A percentile compares a stretch with the other conserved stretches of the same genome.
Conservation (phyloP, 2,888 invertebrate species). For the Malthinus flaveolus region DNA sequence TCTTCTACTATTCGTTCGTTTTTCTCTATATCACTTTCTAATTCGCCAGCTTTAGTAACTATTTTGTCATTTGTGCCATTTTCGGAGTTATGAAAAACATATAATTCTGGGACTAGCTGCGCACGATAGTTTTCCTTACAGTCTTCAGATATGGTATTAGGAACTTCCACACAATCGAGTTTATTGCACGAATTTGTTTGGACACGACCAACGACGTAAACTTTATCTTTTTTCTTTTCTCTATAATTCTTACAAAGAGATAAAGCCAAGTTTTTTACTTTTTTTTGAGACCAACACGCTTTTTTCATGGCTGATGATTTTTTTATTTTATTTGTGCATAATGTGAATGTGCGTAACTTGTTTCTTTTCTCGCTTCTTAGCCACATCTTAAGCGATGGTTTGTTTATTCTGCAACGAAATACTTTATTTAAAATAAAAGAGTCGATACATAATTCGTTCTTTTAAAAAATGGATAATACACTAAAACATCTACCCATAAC, state of each 20-base stretch:
- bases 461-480: too few species aligned
- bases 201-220: conserved; percentile 17
- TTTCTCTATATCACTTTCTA: conserved; percentile 10
- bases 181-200: conserved; percentile 18
- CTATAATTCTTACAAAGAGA: conserved; percentile 37
- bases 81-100: conserved; percentile 29
- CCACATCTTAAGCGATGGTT: conserved; percentile 58
- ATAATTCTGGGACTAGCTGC: conserved; percentile 51
- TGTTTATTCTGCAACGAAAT: not conserved
- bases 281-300: conserved; percentile 42
- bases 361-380: conserved; percentile 69
- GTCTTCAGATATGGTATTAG: conserved; percentile 38
- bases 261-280: conserved; percentile 35
- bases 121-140: conserved; percentile 50
- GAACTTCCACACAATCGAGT: conserved; percentile 10
- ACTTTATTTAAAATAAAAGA: not conserved
- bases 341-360: conserved; percentile 54
- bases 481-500: too few species aligned
- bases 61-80: conserved; percentile 9
- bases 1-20: conserved; percentile 8
- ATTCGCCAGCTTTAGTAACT: not conserved
- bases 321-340: conserved; percentile 42
- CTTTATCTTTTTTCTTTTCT: conserved; percentile 24
- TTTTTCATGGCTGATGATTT: conserved; percentile 39
- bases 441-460: too few species aligned